Evolutionary conservation across 2,888 invertebrate species (phyloP).

Genomic region (Platynereis dumerilii): DNA sequence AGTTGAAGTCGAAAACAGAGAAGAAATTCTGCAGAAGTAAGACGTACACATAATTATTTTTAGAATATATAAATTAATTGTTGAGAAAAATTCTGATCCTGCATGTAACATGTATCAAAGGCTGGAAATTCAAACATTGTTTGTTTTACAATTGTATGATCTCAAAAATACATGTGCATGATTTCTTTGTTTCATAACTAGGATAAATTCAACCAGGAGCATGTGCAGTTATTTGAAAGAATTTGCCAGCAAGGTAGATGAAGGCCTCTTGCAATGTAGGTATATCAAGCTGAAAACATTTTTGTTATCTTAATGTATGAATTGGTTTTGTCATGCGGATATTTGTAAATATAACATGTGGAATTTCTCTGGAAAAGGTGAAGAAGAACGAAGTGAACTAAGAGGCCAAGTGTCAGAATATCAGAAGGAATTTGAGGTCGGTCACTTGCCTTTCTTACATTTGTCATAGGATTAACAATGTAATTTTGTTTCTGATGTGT

Average conservation of each 20-base stretch:
- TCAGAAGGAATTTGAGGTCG: conserved; percentile 50
- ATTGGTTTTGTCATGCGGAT: neutral
- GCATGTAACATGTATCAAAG: neutral
- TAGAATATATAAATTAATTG: neutral
- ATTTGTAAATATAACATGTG: no score
- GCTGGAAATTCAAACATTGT: neutral
- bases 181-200: no score
- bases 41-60: no score
- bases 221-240: conserved; percentile 50
- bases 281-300: no score
- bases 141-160: no score
- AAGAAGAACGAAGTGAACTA: conserved; percentile 48
- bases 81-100: neutral
- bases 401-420: conserved; percentile 48
- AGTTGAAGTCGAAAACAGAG: conserved; percentile 49
- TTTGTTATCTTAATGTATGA: neutral
- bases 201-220: conserved; percentile 49
- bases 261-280: conserved; percentile 47
- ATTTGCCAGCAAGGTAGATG: conserved; percentile 47
- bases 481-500: no score
- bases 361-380: no score
- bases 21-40: conserved; percentile 46
- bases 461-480: no score
- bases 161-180: no score
- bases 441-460: no score